Evolutionary conservation across 2,888 invertebrate species (phyloP).

Genomic region (Euplagia quadripunctaria): DNA sequence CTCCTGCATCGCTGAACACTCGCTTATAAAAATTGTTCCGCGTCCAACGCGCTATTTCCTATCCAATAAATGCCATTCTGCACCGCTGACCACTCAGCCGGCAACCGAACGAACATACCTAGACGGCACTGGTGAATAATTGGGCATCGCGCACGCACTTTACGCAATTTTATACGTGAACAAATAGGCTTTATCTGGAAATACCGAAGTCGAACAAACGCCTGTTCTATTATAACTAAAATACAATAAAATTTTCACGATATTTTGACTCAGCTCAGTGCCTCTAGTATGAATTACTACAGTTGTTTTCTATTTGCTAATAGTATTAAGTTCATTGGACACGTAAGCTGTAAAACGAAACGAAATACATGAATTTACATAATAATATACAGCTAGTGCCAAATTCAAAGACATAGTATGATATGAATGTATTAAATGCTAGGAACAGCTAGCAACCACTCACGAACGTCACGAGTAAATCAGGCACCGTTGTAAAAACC

Average conservation of each 20-base stretch:
- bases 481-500: too few species aligned
- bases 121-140: neutral
- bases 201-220: neutral
- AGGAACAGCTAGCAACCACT: too few species aligned
- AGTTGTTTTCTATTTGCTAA: too few species aligned
- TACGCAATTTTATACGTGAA: neutral
- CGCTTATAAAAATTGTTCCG: constrained; percentile 15
- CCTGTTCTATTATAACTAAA: neutral
- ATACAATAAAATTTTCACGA: neutral
- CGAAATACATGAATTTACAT: neutral
- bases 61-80: constrained; percentile 22
- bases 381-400: neutral
- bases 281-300: neutral
- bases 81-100: constrained; percentile 15
- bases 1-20: neutral
- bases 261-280: neutral
- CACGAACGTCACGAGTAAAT: too few species aligned
- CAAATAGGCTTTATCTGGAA: neutral
- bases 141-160: neutral
- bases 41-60: constrained; percentile 22
- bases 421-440: neutral
- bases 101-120: constrained; percentile 3
- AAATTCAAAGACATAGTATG: neutral
- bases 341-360: neutral
- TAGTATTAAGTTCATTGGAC: too few species aligned